Base-by-base conservation (phyloP, 2,113 vertebrate species). In the Poecilia latipinna region DNA sequence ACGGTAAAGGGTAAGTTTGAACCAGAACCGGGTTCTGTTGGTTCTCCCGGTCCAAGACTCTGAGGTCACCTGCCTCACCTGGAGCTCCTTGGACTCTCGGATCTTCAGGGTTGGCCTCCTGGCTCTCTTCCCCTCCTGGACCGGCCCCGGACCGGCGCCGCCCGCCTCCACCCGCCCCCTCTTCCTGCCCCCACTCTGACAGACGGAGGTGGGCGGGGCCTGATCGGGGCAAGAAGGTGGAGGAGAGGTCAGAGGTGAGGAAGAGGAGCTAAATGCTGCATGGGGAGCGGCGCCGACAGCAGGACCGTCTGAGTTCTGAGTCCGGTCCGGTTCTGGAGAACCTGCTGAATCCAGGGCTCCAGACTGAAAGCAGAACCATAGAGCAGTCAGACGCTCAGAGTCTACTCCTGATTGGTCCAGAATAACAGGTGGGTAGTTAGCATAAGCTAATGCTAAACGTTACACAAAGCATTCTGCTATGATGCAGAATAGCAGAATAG, bases 41-140 rank as follows among this genome's bases (percentile, higher is more conserved):
- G 12, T 3, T 15, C 29, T 29, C 1, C 29, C 29, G 29, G 29
- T 29, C 29, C 37, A 15, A 51, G 19, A 51, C 17, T 22, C 17
- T 51, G 48, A 24, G 48, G 19, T 22, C 48, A 24, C 19, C 19
- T 2, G 8, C 39, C 29, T 74, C 19, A 78, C 80, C 82, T 89
- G 81, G 8, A 4, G 15, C 67, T 70, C 19, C 35, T 2, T 0
- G 1, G 37, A 61, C 24, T 88, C 75, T 72, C 24, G 76, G 31
- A 72, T 85, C 54, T 90, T 92, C 35, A 67, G 69, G 15, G 70
- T 93, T 0, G 13, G 83, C 48, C 85, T 92, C 3, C 83, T 84
- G 2, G 54, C 10, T 22, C 92, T 83, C 74, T 91, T 93, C 35
- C 70, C 51, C 0, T 44, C 51, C 39, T 12, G 68, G 8, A 4